phyloP scores from a whole-genome alignment of 1,140 invertebrate species.

The Solenopsis fugax region DNA sequence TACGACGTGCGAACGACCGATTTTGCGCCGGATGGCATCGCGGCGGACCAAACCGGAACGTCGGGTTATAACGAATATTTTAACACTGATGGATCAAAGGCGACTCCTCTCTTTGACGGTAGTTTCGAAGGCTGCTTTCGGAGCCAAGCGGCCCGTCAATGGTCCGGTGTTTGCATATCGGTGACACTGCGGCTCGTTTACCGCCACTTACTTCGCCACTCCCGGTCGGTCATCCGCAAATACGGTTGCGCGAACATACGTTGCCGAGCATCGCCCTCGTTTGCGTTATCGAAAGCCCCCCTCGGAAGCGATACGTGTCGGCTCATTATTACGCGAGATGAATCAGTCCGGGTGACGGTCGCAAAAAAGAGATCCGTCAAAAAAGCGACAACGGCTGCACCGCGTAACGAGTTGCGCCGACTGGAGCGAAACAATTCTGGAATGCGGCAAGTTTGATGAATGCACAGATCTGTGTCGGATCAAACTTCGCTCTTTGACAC shows the following conservation, averaged over 20 bases:
- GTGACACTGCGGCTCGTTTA: conserved; percentile 46
- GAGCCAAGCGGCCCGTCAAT: conserved; percentile 46
- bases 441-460: conserved; percentile 41
- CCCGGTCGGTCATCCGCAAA: conserved; percentile 58
- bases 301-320: neutral
- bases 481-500: conserved; percentile 55
- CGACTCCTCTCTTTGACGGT: conserved; percentile 47
- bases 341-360: neutral
- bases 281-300: neutral
- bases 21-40: conserved; percentile 4
- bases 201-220: conserved; percentile 52
- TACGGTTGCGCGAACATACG: conserved; percentile 41
- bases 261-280: conserved; percentile 28
- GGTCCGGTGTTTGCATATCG: conserved; percentile 56
- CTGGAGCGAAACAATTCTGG: neutral
- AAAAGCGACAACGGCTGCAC: neutral
- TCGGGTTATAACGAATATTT: conserved; percentile 59
- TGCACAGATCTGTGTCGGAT: conserved; percentile 10
- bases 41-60: neutral
- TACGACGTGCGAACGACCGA: conserved; percentile 36
- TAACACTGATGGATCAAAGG: conserved; percentile 65
- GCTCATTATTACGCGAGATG: conserved; percentile 18
- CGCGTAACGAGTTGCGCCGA: conserved; percentile 41
- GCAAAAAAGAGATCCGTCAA: neutral
- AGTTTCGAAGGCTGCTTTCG: conserved; percentile 46